Percentiles rank a stretch among this genome's conserved stretches.
These are phyloP conservation scores for Podarcis siculus DNA, from an alignment of 2,797 vertebrate species.

Conservation along the genomic window DNA sequence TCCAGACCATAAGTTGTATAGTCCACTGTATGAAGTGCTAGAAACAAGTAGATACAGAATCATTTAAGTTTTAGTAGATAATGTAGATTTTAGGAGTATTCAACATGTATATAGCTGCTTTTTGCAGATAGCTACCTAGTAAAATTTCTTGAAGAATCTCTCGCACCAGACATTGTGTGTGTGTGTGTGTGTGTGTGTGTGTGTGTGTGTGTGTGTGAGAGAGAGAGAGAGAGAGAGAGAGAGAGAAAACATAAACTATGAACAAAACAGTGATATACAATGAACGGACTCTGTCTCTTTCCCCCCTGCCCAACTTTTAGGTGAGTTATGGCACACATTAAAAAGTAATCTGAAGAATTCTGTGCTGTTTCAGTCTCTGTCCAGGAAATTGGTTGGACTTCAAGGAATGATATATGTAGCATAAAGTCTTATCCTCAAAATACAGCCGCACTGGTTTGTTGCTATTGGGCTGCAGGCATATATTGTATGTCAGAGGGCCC, in stretches of 20 bases:
- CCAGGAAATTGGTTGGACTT: background rate
- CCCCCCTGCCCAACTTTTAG: background rate
- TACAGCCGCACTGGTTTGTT: background rate
- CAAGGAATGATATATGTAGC: background rate
- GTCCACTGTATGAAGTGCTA: too few relatives aligned
- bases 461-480: background rate
- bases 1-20: too few relatives aligned
- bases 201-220: background rate
- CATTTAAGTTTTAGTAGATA: background rate
- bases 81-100: background rate
- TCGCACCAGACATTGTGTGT: background rate
- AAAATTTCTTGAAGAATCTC: too few relatives aligned
- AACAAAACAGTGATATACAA: background rate
- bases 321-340: background rate
- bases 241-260: too few relatives aligned
- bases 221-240: background rate
- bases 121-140: background rate
- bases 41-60: too few relatives aligned
- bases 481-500: background rate
- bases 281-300: background rate
- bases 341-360: background rate
- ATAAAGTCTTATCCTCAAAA: background rate
- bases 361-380: background rate
- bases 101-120: background rate
- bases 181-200: background rate